Conservation (phyloP, 2,797 vertebrate genomes). For the Alexandromys oeconomus region DNA sequence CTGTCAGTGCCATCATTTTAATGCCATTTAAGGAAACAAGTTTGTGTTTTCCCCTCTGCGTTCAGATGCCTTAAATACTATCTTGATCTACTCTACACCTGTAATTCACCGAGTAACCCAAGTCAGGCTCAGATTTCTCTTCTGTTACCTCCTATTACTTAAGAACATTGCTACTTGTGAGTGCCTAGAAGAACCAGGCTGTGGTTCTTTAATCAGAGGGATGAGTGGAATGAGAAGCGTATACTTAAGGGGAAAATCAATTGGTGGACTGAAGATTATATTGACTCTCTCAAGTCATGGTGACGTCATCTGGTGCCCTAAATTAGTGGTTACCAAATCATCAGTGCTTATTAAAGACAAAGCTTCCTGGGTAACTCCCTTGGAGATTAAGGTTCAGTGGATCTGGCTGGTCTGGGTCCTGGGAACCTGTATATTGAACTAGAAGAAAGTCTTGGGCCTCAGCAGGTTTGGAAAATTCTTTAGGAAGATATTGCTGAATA, state of each 20-base stretch:
- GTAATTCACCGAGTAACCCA: neutral
- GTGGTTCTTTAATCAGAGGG: conserved; percentile 57
- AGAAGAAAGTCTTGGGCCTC: neutral
- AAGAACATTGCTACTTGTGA: conserved; percentile 36
- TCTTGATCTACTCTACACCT: neutral
- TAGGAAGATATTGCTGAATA: neutral
- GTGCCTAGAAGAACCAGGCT: neutral
- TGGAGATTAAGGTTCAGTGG: neutral
- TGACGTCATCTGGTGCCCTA: neutral
- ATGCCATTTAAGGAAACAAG: neutral
- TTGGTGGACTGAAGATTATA: conserved; percentile 6
- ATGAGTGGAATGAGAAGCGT: conserved; percentile 1
- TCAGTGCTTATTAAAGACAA: conserved; percentile 46
- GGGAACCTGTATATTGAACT: neutral
- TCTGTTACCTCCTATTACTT: neutral
- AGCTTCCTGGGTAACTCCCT: conserved; percentile 1
- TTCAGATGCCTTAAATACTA: neutral
- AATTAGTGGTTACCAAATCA: conserved; percentile 48
- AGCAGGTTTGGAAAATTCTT: neutral
- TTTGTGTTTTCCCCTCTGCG: neutral
- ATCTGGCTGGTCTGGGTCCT: neutral
- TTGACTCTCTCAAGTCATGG: neutral
- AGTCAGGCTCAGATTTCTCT: neutral
- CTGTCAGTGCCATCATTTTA: neutral
- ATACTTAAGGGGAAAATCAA: conserved; percentile 43